A percentile compares a stretch with the other conserved stretches of the same genome.
These are phyloP conservation scores for Anser brachyrhynchus DNA, from an alignment of 2,113 vertebrate genomes.

Conservation along the genomic window DNA sequence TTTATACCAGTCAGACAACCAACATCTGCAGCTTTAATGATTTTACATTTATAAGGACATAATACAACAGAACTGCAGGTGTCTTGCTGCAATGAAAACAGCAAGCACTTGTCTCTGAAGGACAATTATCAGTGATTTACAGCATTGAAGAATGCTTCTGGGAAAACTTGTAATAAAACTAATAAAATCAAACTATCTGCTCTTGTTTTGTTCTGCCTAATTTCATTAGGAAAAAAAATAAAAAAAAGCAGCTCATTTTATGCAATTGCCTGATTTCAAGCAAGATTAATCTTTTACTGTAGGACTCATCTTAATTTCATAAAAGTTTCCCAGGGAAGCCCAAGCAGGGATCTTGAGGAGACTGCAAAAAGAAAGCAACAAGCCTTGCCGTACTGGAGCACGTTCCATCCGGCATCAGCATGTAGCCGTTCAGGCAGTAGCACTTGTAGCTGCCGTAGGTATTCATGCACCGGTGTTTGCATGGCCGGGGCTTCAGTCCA, in stretches of 20 bases:
- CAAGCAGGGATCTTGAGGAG: background rate
- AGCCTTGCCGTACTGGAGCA: slow-evolving; percentile 88
- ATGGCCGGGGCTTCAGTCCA: slow-evolving; percentile 92
- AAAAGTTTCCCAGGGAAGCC: background rate
- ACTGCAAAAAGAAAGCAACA: background rate
- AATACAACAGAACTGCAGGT: background rate
- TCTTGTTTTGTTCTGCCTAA: background rate
- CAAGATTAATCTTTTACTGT: background rate
- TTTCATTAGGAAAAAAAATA: background rate
- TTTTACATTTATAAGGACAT: background rate
- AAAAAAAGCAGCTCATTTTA: background rate
- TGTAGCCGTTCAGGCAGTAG: slow-evolving; percentile 95
- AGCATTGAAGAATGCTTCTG: background rate
- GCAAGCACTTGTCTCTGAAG: background rate
- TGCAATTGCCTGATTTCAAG: background rate
- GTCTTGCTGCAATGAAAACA: background rate
- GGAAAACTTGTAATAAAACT: background rate
- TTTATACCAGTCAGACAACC: background rate
- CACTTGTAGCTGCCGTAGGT: slow-evolving; percentile 97
- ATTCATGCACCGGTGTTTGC: slow-evolving; percentile 98
- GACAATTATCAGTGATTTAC: slow-evolving; percentile 31
- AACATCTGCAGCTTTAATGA: background rate
- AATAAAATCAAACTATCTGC: slow-evolving; percentile 43
- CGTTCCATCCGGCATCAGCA: slow-evolving; percentile 92
- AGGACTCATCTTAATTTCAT: background rate